These are phyloP conservation scores for Bradynema listronoti DNA, from an alignment of 1,140 invertebrate genomes.

Conservation along the genomic window DNA sequence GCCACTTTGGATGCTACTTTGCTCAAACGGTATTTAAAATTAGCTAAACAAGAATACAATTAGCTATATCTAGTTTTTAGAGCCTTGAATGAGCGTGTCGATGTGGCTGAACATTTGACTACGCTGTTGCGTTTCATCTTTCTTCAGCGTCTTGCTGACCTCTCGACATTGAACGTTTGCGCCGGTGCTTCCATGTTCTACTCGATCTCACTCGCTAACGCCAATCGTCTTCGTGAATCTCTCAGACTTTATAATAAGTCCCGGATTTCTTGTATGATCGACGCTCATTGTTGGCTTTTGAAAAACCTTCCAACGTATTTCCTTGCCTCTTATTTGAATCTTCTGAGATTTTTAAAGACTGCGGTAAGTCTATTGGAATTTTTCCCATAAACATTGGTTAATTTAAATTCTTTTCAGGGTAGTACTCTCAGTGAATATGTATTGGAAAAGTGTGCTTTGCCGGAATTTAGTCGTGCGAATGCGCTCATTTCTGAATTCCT, in stretches of 20 bases:
- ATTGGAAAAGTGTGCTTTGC: background rate
- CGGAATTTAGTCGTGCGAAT: constrained; percentile 20
- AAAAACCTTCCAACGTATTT: constrained; percentile 14
- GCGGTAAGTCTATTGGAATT: no score
- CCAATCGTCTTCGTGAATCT: constrained; percentile 26
- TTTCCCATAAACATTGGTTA: no score
- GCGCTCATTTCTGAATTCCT: constrained; percentile 29
- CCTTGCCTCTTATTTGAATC: constrained; percentile 27
- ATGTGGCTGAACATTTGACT: constrained; percentile 1
- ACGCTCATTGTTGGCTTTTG: constrained; percentile 17
- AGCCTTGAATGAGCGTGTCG: no score
- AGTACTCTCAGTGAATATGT: constrained; percentile 31
- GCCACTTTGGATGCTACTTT: no score
- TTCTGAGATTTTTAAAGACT: constrained; percentile 29
- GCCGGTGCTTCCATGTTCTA: constrained; percentile 32
- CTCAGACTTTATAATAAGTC: constrained; percentile 18
- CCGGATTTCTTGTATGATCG: constrained; percentile 8
- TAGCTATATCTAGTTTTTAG: no score
- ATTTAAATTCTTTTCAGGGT: constrained; percentile 29
- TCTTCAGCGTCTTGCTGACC: constrained; percentile 19
- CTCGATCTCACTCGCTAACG: constrained; percentile 22
- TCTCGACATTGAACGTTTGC: constrained; percentile 12
- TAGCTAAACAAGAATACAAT: no score
- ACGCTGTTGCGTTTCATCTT: constrained; percentile 10
- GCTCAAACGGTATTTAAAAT: no score